phyloP scores from a whole-genome alignment of 2,797 vertebrate genomes.

The Dendrocincla tyrannina region DNA sequence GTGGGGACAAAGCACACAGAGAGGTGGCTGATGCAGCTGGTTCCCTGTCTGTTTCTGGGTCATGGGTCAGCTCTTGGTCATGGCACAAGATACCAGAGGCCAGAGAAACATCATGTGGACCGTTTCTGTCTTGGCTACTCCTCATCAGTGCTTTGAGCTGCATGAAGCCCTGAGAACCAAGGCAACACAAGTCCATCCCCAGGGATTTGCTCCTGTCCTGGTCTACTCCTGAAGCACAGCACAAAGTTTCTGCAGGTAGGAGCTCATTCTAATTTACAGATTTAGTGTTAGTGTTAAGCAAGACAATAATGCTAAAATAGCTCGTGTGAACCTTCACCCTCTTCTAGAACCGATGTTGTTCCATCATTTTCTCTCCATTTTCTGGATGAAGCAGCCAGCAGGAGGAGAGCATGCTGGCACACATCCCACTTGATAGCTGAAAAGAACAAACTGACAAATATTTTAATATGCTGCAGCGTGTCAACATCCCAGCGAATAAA shows the following conservation, averaged over 20 bases:
- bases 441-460: constrained; percentile 11
- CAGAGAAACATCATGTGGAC: accelerated
- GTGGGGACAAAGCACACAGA: background rate
- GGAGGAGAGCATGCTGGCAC: background rate
- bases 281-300: background rate
- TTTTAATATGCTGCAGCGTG: constrained; percentile 1
- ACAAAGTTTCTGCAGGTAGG: background rate
- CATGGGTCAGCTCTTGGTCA: background rate
- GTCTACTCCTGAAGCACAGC: background rate
- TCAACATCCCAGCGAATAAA: background rate
- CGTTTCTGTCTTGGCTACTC: background rate
- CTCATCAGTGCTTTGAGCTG: background rate
- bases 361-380: background rate
- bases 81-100: background rate
- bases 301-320: background rate
- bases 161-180: background rate
- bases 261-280: background rate
- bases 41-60: background rate
- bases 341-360: background rate
- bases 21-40: background rate
- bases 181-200: accelerated
- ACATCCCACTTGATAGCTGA: background rate
- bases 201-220: background rate
- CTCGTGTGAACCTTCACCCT: background rate
- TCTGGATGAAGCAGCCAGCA: background rate